Evolutionary conservation across 2,113 vertebrate species (phyloP), one percentile per base, ranked within the genome.

Genomic region (Gasterosteus nipponicus): DNA sequence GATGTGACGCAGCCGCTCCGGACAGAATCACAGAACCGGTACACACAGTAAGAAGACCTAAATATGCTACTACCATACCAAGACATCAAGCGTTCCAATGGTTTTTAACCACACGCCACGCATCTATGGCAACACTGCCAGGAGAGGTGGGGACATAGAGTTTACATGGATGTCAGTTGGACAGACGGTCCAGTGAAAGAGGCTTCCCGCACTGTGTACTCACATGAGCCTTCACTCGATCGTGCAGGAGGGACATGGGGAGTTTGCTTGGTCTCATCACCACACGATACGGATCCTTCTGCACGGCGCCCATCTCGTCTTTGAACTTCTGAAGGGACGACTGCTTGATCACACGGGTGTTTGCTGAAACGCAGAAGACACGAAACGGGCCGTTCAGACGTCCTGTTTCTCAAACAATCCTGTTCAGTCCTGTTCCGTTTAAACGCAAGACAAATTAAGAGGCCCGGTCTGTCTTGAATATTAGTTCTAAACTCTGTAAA

Each of bases 321-420:
- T 98, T 97, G 87, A 99, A 99, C 62, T 95, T 98, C 90, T 99
- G 98, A 0, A 99, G 94, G 38, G 96, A 98, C 0, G 97, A 95
- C 35, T 99, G 98, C 91, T 98, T 99, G 92, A 99, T 98, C 65
- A 99, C 97, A 22, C 97, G 96, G 9, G 98, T 99, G 75, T 99
- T 99, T 83, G 96, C 98, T 99, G 91, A 33, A 85, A 87, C 67
- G 73, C 10, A 69, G 26, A 62, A 14, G 2, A 19, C 0, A 19
- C 2, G 46, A 61, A 53, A 4, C 10, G 3, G 7, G 5, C 4
- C 9, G 14, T 62, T 51, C 47, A 42, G 10, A 29, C 12, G 42
- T 51, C 8, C 5, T 1, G 47, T 38, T 29, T 3, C 10, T 56
- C 6, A 0, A 7, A 2, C 14, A 2, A 49, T 22, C 3, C 59